Base-by-base conservation (phyloP, 1,140 invertebrate genomes). In the Sminthurinus signatus region DNA sequence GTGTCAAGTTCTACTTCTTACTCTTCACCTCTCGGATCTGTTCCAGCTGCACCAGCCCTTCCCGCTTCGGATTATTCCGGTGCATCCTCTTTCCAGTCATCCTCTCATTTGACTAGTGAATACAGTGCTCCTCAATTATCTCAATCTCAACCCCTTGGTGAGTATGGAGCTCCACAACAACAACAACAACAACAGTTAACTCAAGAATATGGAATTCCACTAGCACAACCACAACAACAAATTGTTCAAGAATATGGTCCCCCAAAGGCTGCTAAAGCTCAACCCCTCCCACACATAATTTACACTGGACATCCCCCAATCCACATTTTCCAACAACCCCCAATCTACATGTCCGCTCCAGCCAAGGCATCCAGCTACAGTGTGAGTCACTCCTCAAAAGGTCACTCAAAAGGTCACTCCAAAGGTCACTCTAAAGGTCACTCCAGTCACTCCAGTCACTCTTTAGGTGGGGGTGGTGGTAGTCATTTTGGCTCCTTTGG, bases 251-350 rank as follows among this genome's bases (percentile, higher is more conserved):
- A 56, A 44, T 46, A 62, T 51, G 50, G 50, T 28, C 50, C 50
- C 4, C 25, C 25, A n/a, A 54, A 17, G 46, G n/a, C n/a, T n/a
- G n/a, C n/a, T n/a, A 58, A 48, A 27, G 27, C 52, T 28, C 48
- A 60, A 21, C 68, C 52, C 19, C 65, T 72, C 25, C 76, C 77
- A 14, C 77, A 78, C 61, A 76, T 78, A n/a, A 74, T 78, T 48
- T 78, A 78, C 54, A 71, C 75, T 57, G 77, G 76, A 29, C 76
- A 78, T 64, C 76, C 65, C 23, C 75, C 76, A 25, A 76, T 78
- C 44, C 76, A 77, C 59, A 74, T 78, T 36, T 78, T 77, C 70
- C 73, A 75, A 51, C 75, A 75, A 65, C 75, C 75, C 1, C 70
- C 70, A 19, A 73, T 75, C 14, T 69, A 67, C 51, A 73, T 71